Base-by-base conservation (phyloP, 2,888 invertebrate genomes). In the Scaptomyza cyrtandrae region DNA sequence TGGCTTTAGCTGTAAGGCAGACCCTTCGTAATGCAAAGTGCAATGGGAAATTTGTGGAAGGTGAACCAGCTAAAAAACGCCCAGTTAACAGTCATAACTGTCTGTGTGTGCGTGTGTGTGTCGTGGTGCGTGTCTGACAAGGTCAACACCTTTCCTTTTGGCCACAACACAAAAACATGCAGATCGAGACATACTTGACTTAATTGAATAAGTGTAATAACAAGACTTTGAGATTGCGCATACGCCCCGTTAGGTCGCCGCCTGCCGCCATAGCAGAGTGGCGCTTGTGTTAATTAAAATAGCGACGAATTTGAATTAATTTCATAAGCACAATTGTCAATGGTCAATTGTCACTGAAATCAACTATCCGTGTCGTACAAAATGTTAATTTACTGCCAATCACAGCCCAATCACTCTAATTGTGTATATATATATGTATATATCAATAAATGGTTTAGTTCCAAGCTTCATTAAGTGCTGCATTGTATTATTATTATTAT, bases 81-180 rank as follows among this genome's bases (percentile, higher is more conserved):
- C 80, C 70, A 71, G 49, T 45, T 60, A 50, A 63, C 31, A 24
- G 24, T 2, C 24, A 24, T 24, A 24, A 24, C 24, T 24, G 24
- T 24, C 24, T 11, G 45, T 45, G 56, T 45, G 29, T 7, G 29
- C 3, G 24, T 10, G 33, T 33, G 74, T 68, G 64, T 45, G 65
- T 49, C 7, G 14, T 7, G 48, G 46, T 72, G 80, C 68, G 78
- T 70, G 63, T 33, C 54, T 31, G 61, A 71, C 88, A 88, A 88
- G 88, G 88, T 85, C 78, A 88, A 88, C 88, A 81, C 88, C 88
- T 88, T 88, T 88, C 84, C 87, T 85, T 87, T 88, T 75, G 66
- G 67, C 65, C 46, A 41, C 4, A 41, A 41, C 9, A 39, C n/a
- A 4, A 48, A 9, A 53, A 35, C 27, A 24, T 31, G 39, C 41